Evolutionary conservation across 1,140 invertebrate genomes (phyloP), one percentile per base, ranked within the genome.

Genomic region (Probaryconus sp.): DNA sequence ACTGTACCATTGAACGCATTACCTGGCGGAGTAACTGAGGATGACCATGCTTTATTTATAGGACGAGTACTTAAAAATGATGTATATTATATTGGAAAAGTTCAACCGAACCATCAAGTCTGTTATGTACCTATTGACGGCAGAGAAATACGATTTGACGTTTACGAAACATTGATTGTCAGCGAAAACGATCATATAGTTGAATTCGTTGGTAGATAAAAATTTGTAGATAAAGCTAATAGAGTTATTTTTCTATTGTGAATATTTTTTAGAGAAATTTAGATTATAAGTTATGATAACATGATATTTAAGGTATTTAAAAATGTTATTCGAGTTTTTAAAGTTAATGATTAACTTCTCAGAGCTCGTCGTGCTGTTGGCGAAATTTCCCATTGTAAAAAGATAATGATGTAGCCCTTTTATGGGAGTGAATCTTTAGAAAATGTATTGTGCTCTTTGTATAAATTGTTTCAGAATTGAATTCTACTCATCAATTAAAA

Each of bases 41-140:
- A 83, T 5, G 79, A 78, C 38, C 63, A 75, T n/a, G 81, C 79
- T 1, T 58, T 83, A 13, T 85, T 84, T 31, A 76, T 85, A 5
- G 84, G 82, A 3, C 78, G 83, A 40, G 72, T 84, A 21, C 51
- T 81, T 20, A 71, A 77, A 35, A 74, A 86, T 3, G 82, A 77
- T 13, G 14, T 75, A 1, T 79, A 80, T 35, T 73, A 80, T 26
- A 51, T 85, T 7, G 84, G 83, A 11, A 86, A 85, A 60, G 76
- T 85, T 67, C 77, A 84, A 60, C 79, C 81, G 1, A 81, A 81
- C 71, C 79, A 83, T 18, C 79, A 83, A 72, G 50, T 64, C 11
- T 84, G 81, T 24, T 83, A 83, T n/a, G 58, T 81, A 76, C 71
- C 80, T 24, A 18, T 80, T 4, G 58, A 81, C 20, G 80, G 76